Percentiles rank a stretch among this genome's conserved stretches.
Conservation (phyloP, 2,797 vertebrate genomes). For the Epinephelus awoara region DNA sequence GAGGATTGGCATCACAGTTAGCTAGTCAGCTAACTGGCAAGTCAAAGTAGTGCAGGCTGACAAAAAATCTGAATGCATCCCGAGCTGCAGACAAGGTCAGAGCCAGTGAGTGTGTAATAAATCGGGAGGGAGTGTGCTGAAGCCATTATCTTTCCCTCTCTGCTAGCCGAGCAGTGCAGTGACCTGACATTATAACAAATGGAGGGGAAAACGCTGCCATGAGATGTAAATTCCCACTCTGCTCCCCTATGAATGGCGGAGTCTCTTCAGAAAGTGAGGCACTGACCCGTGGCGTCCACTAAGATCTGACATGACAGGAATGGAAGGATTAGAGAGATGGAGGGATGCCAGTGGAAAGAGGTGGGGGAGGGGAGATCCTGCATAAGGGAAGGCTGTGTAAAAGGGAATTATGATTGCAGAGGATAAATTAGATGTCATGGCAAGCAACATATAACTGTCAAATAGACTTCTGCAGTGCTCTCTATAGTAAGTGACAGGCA, state of each 20-base stretch:
- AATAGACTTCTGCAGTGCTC: constrained; percentile 84
- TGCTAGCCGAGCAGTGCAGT: constrained; percentile 88
- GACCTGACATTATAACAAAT: constrained; percentile 97
- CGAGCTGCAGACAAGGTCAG: constrained; percentile 91
- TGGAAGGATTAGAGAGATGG: constrained; percentile 85
- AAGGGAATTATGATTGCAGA: constrained; percentile 92
- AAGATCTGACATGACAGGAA: constrained; percentile 92
- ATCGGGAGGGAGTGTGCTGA: constrained; percentile 82
- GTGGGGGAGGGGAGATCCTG: constrained; percentile 78
- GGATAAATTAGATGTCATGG: constrained; percentile 91
- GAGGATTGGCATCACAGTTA: constrained; percentile 12
- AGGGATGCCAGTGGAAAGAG: constrained; percentile 75
- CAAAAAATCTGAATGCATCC: constrained; percentile 84
- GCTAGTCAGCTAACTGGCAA: constrained; percentile 31
- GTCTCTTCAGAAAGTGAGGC: constrained; percentile 87
- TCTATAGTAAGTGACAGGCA: constrained; percentile 14
- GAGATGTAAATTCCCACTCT: constrained; percentile 93
- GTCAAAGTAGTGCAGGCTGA: constrained; percentile 49
- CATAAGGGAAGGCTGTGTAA: constrained; percentile 90
- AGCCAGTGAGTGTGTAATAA: constrained; percentile 93
- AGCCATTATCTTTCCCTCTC: constrained; percentile 91
- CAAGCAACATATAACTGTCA: constrained; percentile 89
- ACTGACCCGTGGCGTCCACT: constrained; percentile 92
- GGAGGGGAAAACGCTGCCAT: constrained; percentile 93
- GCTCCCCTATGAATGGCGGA: constrained; percentile 90